phyloP scores from a whole-genome alignment of 2,888 invertebrate species.

The Stenichneumon culpator region DNA sequence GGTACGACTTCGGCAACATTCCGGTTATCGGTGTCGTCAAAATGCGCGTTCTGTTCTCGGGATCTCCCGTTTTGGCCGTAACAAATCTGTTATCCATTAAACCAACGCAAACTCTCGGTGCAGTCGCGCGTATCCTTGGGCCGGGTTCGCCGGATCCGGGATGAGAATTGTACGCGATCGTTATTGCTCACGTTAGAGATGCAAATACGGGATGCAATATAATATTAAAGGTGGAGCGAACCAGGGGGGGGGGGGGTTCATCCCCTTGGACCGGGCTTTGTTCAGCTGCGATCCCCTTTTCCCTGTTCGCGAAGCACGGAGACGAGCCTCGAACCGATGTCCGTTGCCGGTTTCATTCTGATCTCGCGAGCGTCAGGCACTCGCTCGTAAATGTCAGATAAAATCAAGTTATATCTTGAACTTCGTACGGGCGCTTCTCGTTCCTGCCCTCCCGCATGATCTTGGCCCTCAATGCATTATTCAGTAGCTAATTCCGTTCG shows the following conservation, averaged over 20 bases:
- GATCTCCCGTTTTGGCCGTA: slow-evolving; percentile 12
- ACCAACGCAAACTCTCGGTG: slow-evolving; percentile 30
- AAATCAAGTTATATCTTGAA: slow-evolving; percentile 80
- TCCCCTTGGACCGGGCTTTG: neutral
- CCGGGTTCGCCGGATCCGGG: slow-evolving; percentile 66
- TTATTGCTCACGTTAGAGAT: slow-evolving; percentile 77
- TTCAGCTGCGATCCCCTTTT: neutral
- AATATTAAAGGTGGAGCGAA: slow-evolving; percentile 73
- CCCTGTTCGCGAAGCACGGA: neutral
- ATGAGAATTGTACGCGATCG: slow-evolving; percentile 68
- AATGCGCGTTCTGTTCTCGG: neutral
- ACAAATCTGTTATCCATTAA: slow-evolving; percentile 50
- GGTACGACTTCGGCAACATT: neutral
- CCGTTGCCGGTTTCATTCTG: slow-evolving; percentile 60
- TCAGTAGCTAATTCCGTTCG: slow-evolving; percentile 79
- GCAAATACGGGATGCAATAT: slow-evolving; percentile 73
- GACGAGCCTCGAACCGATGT: slow-evolving; percentile 60
- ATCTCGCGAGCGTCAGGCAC: slow-evolving; percentile 67
- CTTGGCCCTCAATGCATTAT: slow-evolving; percentile 79
- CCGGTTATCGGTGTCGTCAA: neutral
- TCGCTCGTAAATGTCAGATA: slow-evolving; percentile 81
- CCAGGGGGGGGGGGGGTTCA: slow-evolving; percentile 25
- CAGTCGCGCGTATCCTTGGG: neutral
- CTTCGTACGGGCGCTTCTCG: slow-evolving; percentile 65
- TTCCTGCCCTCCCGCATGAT: slow-evolving; percentile 65